A percentile compares a stretch with the other conserved stretches of the same genome.
These are phyloP conservation scores for Dasypus novemcinctus DNA, from an alignment of 2,113 vertebrate species.

Conservation along the genomic window DNA sequence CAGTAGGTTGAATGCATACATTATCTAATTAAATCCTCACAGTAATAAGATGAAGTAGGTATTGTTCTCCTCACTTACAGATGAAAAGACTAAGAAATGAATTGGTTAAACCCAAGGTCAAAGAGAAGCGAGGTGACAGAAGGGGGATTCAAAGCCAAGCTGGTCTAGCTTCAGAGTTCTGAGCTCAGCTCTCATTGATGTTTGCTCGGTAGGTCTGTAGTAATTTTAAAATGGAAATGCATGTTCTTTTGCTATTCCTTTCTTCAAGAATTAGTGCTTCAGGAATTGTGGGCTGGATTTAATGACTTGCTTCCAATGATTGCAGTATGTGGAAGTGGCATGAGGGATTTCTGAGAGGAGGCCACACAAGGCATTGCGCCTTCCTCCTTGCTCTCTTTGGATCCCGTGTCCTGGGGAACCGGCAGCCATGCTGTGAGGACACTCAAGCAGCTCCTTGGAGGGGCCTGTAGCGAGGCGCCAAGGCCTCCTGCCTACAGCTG, in stretches of 20 bases:
- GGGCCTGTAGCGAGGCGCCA: too few species aligned
- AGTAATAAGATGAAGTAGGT: background rate
- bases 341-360: background rate
- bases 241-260: background rate
- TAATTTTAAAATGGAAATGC: background rate
- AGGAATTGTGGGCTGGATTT: background rate
- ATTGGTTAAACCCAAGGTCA: background rate
- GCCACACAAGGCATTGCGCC: fast-evolving
- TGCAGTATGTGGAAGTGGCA: fast-evolving
- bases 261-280: too few species aligned
- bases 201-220: background rate
- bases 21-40: background rate
- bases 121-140: background rate
- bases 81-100: background rate
- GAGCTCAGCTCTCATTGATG: background rate
- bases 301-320: background rate
- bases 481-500: too few species aligned
- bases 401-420: background rate
- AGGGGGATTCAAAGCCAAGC: background rate
- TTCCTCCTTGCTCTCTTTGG: background rate
- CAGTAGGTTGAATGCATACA: background rate
- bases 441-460: too few species aligned
- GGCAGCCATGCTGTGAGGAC: too few species aligned
- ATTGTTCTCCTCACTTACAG: background rate
- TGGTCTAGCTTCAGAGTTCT: background rate